Base-by-base conservation (phyloP, 1,140 invertebrate species). In the Marisa cornuarietis region DNA sequence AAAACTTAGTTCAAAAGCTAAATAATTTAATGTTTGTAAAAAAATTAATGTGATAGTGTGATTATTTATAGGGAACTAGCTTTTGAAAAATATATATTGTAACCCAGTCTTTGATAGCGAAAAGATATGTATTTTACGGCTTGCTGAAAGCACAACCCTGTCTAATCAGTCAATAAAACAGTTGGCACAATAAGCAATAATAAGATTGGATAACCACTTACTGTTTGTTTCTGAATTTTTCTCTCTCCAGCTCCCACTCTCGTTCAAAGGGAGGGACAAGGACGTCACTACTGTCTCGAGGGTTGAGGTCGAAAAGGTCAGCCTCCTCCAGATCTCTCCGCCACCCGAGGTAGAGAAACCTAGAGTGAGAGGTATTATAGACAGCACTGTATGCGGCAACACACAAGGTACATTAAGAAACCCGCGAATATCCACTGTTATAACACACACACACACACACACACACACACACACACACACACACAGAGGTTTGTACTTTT, bases 251-350 rank as follows among this genome's bases (percentile, higher is more conserved):
- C 71, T 94, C 92, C 96, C 96, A 98, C 89, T 95, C 93, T 91
- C 95, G 95, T 81, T 97, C 95, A 90, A 98, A 99, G 69, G 92
- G 91, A 13, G 95, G 95, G 71, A 96, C 94, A 10, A 98, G 94
- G 89, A 94, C 94, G 58, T 91, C 92, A 26, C 96, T 95, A 65
- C 93, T 93, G 89, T 99, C 96, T 84, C 95, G 93, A 13, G 95
- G 94, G 85, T 97, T 95, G 88, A 99, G 93, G 62, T 95, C 94
- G 97, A 97, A 99, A 1, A 99, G 90, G 91, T 99, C 96, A 66
- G 93, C 92, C 71, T 94, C 93, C 84, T 95, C 95, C 49, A 99
- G 91, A n/a, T 96, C 95, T 82, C 94, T 94, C 63, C 80, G 79
- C 72, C 95, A 98, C 4, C 97, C 97, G 79, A 93, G 94, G 91